Conservation (phyloP, 2,113 vertebrate genomes). For the Nannospalax galili region DNA sequence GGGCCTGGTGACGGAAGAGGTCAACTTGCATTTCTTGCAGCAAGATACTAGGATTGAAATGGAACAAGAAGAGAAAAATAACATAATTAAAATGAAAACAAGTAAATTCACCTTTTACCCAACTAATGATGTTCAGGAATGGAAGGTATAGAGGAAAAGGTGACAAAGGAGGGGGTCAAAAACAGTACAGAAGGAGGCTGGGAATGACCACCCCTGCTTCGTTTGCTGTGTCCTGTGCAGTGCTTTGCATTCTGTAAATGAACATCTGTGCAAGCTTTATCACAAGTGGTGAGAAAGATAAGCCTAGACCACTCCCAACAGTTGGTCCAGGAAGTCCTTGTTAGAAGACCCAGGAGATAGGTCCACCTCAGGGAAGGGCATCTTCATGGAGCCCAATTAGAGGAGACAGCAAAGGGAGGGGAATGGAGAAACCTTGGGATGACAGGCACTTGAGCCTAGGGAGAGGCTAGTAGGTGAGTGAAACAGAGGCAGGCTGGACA, state of each 20-base stretch:
- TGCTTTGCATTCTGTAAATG: background rate
- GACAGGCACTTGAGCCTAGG: background rate
- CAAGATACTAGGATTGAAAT: conserved; percentile 7
- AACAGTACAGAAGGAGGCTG: background rate
- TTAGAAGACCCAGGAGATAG: background rate
- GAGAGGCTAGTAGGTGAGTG: background rate
- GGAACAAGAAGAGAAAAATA: background rate
- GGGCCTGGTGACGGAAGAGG: conserved; percentile 57
- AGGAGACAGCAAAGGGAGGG: background rate
- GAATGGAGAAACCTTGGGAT: background rate
- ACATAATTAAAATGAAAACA: background rate
- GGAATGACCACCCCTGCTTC: background rate
- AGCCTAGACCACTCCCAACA: too few relatives aligned
- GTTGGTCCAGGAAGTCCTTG: background rate
- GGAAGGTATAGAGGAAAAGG: background rate
- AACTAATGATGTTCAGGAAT: too few relatives aligned
- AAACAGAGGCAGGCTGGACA: background rate
- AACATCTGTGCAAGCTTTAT: background rate
- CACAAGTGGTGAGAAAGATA: background rate
- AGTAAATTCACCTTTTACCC: background rate
- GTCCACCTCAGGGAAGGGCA: too few relatives aligned
- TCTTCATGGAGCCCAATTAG: background rate
- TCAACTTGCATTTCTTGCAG: background rate
- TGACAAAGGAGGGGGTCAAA: background rate
- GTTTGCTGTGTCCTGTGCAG: fast-evolving